Evolutionary conservation across 2,113 vertebrate genomes (phyloP).

Genomic region (Hyperoodon ampullatus): DNA sequence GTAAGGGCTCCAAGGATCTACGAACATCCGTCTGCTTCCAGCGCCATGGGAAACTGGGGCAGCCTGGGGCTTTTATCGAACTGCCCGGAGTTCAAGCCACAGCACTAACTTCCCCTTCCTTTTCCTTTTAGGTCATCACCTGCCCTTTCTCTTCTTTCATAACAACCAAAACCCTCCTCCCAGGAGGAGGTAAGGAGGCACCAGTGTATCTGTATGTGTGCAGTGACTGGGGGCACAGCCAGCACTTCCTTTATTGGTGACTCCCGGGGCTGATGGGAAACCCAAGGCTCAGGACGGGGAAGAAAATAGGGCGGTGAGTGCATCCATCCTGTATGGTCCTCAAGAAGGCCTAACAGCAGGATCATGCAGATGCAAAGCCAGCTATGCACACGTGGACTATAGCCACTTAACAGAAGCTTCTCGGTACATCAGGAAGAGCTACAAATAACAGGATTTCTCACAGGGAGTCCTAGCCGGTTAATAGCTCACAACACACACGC

Average conservation of each 20-base stretch:
- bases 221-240: fast-evolving
- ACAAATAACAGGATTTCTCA: neutral
- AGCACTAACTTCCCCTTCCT: neutral
- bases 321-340: neutral
- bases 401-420: neutral
- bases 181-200: neutral
- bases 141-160: neutral
- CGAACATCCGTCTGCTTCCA: neutral
- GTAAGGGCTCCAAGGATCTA: neutral
- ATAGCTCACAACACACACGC: neutral
- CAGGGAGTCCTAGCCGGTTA: neutral
- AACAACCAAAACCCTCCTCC: neutral
- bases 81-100: neutral
- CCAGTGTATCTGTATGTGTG: fast-evolving
- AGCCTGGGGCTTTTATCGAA: neutral
- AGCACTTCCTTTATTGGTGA: neutral
- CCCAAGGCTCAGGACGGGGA: neutral
- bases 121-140: neutral
- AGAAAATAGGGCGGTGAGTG: neutral
- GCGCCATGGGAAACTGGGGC: neutral
- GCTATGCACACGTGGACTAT: neutral
- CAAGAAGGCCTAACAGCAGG: neutral
- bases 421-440: neutral
- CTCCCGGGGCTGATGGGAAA: neutral
- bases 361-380: neutral